Conservation (phyloP, 2,113 vertebrate genomes). For the Hypocryptadius cinnamomeus region DNA sequence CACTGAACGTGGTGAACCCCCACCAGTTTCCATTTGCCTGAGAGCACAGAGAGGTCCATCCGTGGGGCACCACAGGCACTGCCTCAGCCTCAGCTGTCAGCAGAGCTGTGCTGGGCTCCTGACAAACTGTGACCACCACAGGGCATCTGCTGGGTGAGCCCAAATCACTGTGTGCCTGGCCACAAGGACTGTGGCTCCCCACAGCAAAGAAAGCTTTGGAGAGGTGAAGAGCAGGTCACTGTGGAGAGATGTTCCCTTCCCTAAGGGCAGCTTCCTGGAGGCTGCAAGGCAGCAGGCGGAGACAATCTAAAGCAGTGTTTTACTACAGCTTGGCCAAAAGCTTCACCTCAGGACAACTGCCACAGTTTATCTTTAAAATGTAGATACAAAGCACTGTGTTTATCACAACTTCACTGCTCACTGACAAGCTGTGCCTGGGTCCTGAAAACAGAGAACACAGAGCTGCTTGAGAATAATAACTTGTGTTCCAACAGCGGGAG, state of each 20-base stretch:
- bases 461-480: background rate
- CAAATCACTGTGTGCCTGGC: background rate
- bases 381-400: background rate
- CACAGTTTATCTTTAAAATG: background rate
- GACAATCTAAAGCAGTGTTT: background rate
- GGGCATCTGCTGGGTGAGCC: background rate
- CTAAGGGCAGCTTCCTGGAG: background rate
- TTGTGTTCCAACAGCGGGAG: background rate
- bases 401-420: background rate
- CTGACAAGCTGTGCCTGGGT: background rate
- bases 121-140: background rate
- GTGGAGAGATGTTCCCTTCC: background rate
- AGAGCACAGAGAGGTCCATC: background rate
- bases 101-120: background rate
- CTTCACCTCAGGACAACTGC: background rate
- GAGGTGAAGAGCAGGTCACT: background rate
- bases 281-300: background rate
- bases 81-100: background rate
- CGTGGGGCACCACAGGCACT: accelerated
- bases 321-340: background rate
- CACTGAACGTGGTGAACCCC: background rate
- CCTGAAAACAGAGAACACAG: background rate
- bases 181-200: background rate
- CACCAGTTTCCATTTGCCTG: background rate
- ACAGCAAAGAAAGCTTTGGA: background rate